Evolutionary conservation across 2,888 invertebrate genomes (phyloP).

Genomic region (Idaea biselata): DNA sequence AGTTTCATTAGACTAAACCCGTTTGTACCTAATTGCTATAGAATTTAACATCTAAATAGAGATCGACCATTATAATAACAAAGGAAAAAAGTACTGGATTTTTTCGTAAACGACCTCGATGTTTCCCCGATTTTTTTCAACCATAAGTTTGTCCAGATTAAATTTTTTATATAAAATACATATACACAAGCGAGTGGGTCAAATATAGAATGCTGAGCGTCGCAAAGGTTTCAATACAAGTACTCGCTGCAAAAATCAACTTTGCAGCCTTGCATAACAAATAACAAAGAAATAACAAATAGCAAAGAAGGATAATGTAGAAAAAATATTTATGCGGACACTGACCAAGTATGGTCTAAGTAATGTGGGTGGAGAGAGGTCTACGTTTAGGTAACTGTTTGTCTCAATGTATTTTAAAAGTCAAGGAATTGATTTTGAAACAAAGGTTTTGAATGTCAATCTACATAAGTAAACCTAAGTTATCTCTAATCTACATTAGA

Average conservation of each 20-base stretch:
- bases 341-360: constrained; percentile 29
- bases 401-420: constrained; percentile 7
- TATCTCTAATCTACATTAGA: neutral
- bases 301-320: constrained; percentile 22
- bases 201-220: no score
- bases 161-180: constrained; percentile 5
- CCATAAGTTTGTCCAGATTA: constrained; percentile 6
- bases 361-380: constrained; percentile 41
- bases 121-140: neutral
- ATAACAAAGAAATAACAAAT: no score
- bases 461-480: no score
- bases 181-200: no score
- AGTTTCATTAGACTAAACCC: neutral
- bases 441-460: no score
- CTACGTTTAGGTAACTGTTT: constrained; percentile 27
- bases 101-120: neutral
- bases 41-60: neutral
- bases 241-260: no score
- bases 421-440: neutral
- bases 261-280: no score
- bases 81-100: neutral
- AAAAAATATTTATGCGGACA: constrained; percentile 27
- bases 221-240: no score
- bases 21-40: neutral
- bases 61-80: neutral